Evolutionary conservation across 2,888 invertebrate genomes (phyloP), one percentile per base, ranked within the genome.

Genomic region (Poecilus cupreus): DNA sequence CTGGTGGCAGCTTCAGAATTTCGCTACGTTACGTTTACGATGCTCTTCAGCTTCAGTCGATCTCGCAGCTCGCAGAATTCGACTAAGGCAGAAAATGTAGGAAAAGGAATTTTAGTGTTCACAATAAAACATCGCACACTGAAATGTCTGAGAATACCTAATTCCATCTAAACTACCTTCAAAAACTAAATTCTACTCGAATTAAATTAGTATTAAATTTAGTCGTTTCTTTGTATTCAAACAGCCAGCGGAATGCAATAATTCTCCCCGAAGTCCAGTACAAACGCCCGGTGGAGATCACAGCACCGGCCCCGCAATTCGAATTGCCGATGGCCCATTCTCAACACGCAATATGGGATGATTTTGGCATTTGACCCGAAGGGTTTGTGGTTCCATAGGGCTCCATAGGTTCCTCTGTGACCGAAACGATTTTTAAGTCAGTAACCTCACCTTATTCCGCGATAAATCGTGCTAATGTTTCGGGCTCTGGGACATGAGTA

Each of bases 11-110:
- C n/a, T n/a, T n/a, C n/a, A n/a, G n/a, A n/a, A n/a, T n/a, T n/a
- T n/a, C n/a, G n/a, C n/a, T n/a, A n/a, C n/a, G n/a, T n/a, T n/a
- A n/a, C n/a, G n/a, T n/a, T n/a, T n/a, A n/a, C n/a, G n/a, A n/a
- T n/a, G n/a, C n/a, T n/a, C n/a, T n/a, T n/a, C n/a, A n/a, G n/a
- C n/a, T n/a, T n/a, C n/a, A n/a, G n/a, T n/a, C n/a, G n/a, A n/a
- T n/a, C n/a, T n/a, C n/a, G n/a, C n/a, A n/a, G n/a, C n/a, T n/a
- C n/a, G n/a, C n/a, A n/a, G 82, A 68, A 70, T 46, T 82, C 84
- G 84, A 84, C 85, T 83, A 83, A 84, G 64, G 64, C 24, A 26
- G 26, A 46, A 13, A 46, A 13, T 46, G 46, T 46, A 26, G 26
- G 26, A 26, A 26, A 3, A 26, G 26, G 26, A 26, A 26, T 26